phyloP scores from a whole-genome alignment of 1,140 invertebrate genomes.

The Lethocerus indicus region DNA sequence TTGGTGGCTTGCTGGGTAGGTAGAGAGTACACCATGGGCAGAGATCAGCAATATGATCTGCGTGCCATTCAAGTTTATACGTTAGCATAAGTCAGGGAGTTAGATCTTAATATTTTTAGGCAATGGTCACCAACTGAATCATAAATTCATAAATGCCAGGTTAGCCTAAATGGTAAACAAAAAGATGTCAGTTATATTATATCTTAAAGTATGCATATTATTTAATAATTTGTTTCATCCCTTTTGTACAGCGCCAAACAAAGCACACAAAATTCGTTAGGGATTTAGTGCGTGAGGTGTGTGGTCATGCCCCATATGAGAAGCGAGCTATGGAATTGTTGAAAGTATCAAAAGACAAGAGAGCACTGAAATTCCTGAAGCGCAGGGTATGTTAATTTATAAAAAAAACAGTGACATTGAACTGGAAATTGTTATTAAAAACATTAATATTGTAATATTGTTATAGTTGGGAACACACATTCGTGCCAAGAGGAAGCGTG shows the following conservation, averaged over 20 bases:
- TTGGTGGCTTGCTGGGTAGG: no score
- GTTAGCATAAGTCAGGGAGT: no score
- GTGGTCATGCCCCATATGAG: slow-evolving; percentile 97
- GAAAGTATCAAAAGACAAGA: slow-evolving; percentile 94
- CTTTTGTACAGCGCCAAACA: slow-evolving; percentile 51
- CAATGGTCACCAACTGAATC: no score
- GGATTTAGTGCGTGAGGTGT: slow-evolving; percentile 89
- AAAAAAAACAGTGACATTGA: not conserved
- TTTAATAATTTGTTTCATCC: not conserved
- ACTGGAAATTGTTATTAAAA: not conserved
- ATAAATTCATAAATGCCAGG: no score
- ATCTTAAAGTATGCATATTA: not conserved
- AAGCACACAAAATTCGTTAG: slow-evolving; percentile 96
- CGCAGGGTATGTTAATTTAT: slow-evolving; percentile 50
- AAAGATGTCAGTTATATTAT: not conserved
- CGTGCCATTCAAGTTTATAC: no score
- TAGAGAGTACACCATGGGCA: no score
- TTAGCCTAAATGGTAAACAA: no score
- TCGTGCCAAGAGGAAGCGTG: slow-evolving; percentile 95
- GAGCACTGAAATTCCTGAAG: slow-evolving; percentile 97
- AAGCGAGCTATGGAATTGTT: slow-evolving; percentile 97
- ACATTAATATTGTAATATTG: slow-evolving; percentile 14
- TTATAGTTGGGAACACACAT: slow-evolving; percentile 79
- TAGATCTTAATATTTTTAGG: no score
- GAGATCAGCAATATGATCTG: no score